Evolutionary conservation across 1,140 invertebrate species (phyloP).

Genomic region (Macrosteles quadrilineatus): DNA sequence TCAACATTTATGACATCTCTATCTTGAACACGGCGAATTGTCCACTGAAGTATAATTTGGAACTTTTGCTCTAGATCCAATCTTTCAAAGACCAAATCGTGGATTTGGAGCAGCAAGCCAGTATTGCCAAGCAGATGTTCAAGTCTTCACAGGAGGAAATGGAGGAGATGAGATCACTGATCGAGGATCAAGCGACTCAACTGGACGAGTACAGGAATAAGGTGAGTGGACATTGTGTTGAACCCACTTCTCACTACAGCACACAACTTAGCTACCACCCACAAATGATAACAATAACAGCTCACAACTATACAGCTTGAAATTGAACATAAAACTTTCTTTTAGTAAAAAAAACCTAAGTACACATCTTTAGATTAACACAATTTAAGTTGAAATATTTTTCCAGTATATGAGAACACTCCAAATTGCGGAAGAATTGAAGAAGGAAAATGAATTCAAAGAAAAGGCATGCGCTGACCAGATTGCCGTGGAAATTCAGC

Average conservation of each 20-base stretch:
- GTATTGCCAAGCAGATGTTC: conserved; percentile 62
- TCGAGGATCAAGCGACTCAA: conserved; percentile 69
- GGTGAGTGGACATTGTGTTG: conserved; percentile 48
- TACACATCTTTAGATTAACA: too few species aligned
- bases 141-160: conserved; percentile 65
- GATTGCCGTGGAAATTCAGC: conserved; percentile 70
- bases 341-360: too few species aligned
- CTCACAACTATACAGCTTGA: too few species aligned
- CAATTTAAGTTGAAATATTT: too few species aligned
- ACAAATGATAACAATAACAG: too few species aligned
- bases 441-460: conserved; percentile 68
- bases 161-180: conserved; percentile 64
- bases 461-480: conserved; percentile 77
- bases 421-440: conserved; percentile 72
- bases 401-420: conserved; percentile 65
- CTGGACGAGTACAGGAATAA: conserved; percentile 73
- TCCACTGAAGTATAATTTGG: too few species aligned
- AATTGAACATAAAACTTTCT: too few species aligned
- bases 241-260: too few species aligned
- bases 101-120: conserved; percentile 64
- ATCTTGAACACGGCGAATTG: too few species aligned
- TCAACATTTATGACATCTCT: too few species aligned
- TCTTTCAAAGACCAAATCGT: conserved; percentile 59
- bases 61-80: not conserved
- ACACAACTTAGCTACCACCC: too few species aligned